Evolutionary conservation across 1,140 invertebrate genomes (phyloP).

Genomic region (Ceratoteleas bidentatus): DNA sequence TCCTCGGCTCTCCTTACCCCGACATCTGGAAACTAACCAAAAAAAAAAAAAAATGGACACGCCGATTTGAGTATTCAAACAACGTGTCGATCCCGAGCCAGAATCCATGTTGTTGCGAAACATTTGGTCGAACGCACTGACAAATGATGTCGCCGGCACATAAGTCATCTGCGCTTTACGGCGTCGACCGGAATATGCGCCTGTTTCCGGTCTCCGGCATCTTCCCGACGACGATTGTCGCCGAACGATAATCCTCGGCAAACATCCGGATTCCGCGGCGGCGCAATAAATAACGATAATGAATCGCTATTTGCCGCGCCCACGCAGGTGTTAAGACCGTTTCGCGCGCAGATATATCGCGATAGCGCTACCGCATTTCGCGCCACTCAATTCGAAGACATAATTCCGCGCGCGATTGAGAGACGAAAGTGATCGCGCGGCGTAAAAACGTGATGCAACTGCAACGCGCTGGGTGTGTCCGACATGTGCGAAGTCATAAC

Average conservation of each 20-base stretch:
- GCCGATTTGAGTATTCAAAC: no score
- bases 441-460: constrained; percentile 62
- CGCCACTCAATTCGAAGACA: constrained; percentile 51
- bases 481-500: constrained; percentile 61
- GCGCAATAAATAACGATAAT: constrained; percentile 67
- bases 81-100: background rate
- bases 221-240: constrained; percentile 24
- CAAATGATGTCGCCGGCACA: constrained; percentile 22
- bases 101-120: constrained; percentile 1
- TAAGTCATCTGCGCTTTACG: constrained; percentile 14
- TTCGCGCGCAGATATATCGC: constrained; percentile 33
- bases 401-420: constrained; percentile 51
- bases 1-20: no score
- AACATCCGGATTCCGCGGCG: constrained; percentile 60
- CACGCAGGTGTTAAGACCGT: constrained; percentile 63
- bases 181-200: background rate
- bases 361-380: constrained; percentile 61
- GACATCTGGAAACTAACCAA: no score
- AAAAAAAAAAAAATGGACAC: no score
- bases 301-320: constrained; percentile 65
- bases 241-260: constrained; percentile 27
- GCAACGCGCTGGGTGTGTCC: constrained; percentile 60
- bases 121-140: constrained; percentile 26
- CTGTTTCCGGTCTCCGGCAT: constrained; percentile 11
- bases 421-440: constrained; percentile 64